Evolutionary conservation across 1,140 invertebrate genomes (phyloP), one percentile per base, ranked within the genome.

Genomic region (Caenorhabditis tropicalis): DNA sequence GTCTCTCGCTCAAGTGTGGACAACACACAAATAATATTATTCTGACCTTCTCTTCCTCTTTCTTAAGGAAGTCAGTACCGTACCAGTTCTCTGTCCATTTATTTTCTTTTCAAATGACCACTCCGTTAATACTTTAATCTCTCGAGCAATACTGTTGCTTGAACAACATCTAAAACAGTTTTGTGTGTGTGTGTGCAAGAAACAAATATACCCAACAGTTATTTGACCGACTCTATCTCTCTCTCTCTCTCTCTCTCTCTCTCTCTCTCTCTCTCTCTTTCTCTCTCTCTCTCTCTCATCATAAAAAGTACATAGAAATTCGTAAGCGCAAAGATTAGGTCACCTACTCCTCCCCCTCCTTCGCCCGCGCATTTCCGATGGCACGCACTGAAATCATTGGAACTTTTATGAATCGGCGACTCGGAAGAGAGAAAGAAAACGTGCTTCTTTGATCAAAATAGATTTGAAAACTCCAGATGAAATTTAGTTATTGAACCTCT

Each of bases 311-410:
- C 79, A 51, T 29, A 81, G 15, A 81, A 49, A 51, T 51, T 53
- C 24, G 79, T 81, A 81, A 81, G 46, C 79, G 46, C 48, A 74
- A 65, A 65, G 58, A 65, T 65, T 65, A 65, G 58, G 58, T 65
- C 58, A 65, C 58, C 58, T 43, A 74, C 36, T 43, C 36, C 65
- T 39, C 65, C 65, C n/a, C 33, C 65, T 9, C 21, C 19, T 21
- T 29, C 29, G n/a, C 36, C 10, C 31, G 60, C 60, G 39, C 19
- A 12, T 24, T 36, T 65, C 15, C 29, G 36, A 58, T 58, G 53
- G 53, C 53, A 58, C 53, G 53, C 53, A n/a, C 5, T n/a, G 21
- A n/a, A 65, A 6, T 19, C 9, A 5, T 31, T 12, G 58, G 16
- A 36, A 58, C 24, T 29, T 24, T 58, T 58, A 58, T 24, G n/a